Base-by-base conservation (phyloP, 2,888 invertebrate genomes). In the Opisthograptis luteolata region DNA sequence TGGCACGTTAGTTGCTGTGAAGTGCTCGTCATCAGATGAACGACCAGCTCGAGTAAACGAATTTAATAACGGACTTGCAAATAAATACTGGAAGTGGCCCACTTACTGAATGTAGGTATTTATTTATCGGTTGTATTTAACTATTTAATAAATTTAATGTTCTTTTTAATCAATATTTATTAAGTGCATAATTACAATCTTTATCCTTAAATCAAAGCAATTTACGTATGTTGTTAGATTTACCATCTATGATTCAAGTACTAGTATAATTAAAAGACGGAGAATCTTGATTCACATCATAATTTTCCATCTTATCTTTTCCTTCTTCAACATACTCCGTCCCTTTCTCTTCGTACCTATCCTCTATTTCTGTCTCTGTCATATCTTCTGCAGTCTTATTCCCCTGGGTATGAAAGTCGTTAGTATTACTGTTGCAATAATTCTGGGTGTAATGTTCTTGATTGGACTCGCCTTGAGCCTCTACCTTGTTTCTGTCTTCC, bases 321-420 rank as follows among this genome's bases (percentile, higher is more conserved):
- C 62, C 64, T 0, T 72, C 60, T 8, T 63, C 56, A 15, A 49
- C 42, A 36, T 62, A 65, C 5, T 70, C 62, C 12, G 58, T 34
- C 8, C 70, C 73, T 39, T 73, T 71, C 2, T 61, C 66, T 15
- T 53, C 68, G 28, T 74, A 74, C 7, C 70, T 60, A 5, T 69
- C 66, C 6, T 58, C 69, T 31, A 66, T 70, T 10, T 60, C 55
- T 14, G 39, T 31, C 2, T 50, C 51, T 10, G 42, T 41, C 13
- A 68, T 49, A 17, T 60, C 42, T 1, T 47, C 52, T 1, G 44
- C 36, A 10, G 45, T 49, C 5, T 44, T 42, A 5, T 49, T 49
- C 1, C 19, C 19, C 8, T 42, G 42, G 1, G n/a, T 28, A 8
- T 15, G 40, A 0, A 19, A n/a, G 1, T 41, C 19, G 25, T 19